phyloP scores from a whole-genome alignment of 2,797 vertebrate species.

The Prunella strophiata region DNA sequence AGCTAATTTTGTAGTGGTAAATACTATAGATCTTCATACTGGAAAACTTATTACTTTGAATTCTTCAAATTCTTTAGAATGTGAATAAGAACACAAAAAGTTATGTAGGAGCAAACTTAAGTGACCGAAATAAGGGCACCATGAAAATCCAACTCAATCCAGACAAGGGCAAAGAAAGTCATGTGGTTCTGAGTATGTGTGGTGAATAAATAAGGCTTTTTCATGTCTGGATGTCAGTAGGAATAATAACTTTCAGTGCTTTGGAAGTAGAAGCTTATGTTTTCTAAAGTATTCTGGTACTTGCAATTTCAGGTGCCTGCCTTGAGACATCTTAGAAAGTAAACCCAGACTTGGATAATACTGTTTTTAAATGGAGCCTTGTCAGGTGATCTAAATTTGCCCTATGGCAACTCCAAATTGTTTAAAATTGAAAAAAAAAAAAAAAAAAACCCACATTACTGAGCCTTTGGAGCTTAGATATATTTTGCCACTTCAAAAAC shows the following conservation, averaged over 20 bases:
- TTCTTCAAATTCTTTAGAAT: neutral
- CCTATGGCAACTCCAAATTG: neutral
- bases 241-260: neutral
- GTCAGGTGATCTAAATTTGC: neutral
- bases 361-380: neutral
- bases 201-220: neutral
- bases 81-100: neutral
- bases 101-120: neutral
- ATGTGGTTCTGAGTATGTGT: neutral
- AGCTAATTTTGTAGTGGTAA: neutral
- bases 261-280: neutral
- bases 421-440: neutral
- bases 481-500: neutral
- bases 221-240: neutral
- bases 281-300: slow-evolving; percentile 1
- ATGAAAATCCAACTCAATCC: neutral
- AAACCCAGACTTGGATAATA: neutral
- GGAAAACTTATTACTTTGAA: neutral
- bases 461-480: neutral
- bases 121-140: neutral
- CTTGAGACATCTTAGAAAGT: neutral
- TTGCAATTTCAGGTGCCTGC: neutral
- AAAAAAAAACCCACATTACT: neutral
- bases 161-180: neutral
- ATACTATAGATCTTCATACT: neutral